Base-by-base conservation (phyloP, 2,888 invertebrate genomes). In the Euphydryas editha region DNA sequence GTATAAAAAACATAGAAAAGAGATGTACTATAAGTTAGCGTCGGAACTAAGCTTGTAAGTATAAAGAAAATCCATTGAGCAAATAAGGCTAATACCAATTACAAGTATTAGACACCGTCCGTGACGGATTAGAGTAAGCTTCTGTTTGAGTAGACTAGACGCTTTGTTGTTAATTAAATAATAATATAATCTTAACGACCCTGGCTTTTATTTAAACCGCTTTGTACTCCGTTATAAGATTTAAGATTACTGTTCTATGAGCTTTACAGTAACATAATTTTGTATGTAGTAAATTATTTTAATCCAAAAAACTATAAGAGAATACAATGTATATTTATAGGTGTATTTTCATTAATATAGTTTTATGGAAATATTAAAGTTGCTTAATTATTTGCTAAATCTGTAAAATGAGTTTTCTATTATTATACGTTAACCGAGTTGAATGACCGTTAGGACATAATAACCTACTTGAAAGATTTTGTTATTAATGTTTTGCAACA, bases 61-160 rank as follows among this genome's bases (percentile, higher is more conserved):
- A 85, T 64, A 69, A 62, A 59, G 67, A 85, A 85, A 87, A 86
- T 83, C 85, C 88, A 85, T 84, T 84, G 85, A 88, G 85, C 88
- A 85, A 86, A 85, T 87, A 83, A 81, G 77, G 79, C 77, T 85
- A 88, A 90, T 88, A 86, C 90, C 87, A 90, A 90, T 90, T 90
- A 90, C 82, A 89, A 84, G 89, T 88, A 91, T 91, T 88, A 91
- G 78, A 84, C 72, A 72, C 70, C 79, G 75, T 72, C 70, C 73
- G 80, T 70, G 70, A 70, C 58, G 67, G 69, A 69, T 69, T 68
- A 68, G 47, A 70, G 62, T 70, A 68, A 70, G 65, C 70, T 68
- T 68, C 46, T 65, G 58, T 65, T 58, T 20, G 62, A 69, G 51
- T 69, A 61, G 67, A 69, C 68, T 65, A 59, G 65, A 56, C 61